phyloP scores from a whole-genome alignment of 2,888 invertebrate species.

The Ennomos quercinarius region DNA sequence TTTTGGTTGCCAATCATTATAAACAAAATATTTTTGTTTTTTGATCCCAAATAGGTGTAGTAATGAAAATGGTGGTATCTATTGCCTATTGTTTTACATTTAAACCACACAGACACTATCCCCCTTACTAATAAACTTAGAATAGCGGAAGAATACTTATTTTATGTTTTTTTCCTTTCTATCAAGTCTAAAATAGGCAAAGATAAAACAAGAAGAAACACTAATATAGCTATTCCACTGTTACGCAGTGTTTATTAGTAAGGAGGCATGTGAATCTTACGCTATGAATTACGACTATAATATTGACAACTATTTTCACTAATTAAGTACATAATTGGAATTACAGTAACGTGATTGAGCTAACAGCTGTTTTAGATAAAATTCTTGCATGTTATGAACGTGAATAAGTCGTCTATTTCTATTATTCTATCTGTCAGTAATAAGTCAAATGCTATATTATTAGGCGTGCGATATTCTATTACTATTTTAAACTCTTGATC shows the following conservation, averaged over 20 bases:
- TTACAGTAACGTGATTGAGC: slow-evolving; percentile 48
- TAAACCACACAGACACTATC: slow-evolving; percentile 47
- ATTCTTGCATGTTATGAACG: slow-evolving; percentile 43
- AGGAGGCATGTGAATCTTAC: slow-evolving; percentile 48
- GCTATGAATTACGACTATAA: slow-evolving; percentile 62
- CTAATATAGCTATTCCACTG: no score
- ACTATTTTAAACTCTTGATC: slow-evolving; percentile 41
- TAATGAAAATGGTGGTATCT: slow-evolving; percentile 26
- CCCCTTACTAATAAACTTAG: no score
- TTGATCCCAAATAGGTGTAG: slow-evolving; percentile 70
- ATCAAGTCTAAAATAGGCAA: no score
- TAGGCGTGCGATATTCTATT: slow-evolving; percentile 1
- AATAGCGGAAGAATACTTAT: no score
- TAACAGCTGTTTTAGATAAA: slow-evolving; percentile 51
- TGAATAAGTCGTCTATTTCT: slow-evolving; percentile 42
- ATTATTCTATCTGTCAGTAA: slow-evolving; percentile 37
- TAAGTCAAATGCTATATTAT: slow-evolving; percentile 30
- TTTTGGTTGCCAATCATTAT: slow-evolving; percentile 57
- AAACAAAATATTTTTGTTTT: slow-evolving; percentile 66
- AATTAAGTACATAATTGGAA: slow-evolving; percentile 75
- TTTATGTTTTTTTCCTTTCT: no score
- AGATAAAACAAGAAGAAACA: no score
- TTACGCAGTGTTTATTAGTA: no score
- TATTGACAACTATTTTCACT: slow-evolving; percentile 67
- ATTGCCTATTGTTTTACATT: slow-evolving; percentile 37